A percentile compares a stretch with the other conserved stretches of the same genome.
Conservation (phyloP, 1,140 invertebrate species). For the Chironomus tepperi region DNA sequence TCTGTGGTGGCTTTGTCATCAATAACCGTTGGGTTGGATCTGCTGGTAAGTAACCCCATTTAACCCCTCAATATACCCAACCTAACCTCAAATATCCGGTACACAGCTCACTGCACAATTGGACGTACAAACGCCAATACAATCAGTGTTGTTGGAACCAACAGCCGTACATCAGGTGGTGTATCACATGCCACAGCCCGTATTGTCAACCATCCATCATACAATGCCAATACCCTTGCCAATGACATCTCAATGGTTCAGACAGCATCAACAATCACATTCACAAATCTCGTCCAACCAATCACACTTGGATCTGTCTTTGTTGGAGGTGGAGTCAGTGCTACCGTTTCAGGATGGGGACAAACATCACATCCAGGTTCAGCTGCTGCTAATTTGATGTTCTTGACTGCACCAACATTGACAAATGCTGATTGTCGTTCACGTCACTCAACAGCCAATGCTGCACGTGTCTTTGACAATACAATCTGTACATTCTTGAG, state of each 20-base stretch:
- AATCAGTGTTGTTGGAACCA: neutral
- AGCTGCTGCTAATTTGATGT: conserved; percentile 26
- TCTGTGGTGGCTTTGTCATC: conserved; percentile 29
- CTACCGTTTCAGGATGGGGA: conserved; percentile 22
- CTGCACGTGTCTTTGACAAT: conserved; percentile 26
- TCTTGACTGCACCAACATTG: conserved; percentile 25
- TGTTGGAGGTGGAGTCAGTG: neutral
- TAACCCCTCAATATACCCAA: neutral
- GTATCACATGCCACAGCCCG: neutral
- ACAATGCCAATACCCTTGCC: neutral
- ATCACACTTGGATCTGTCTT: neutral
- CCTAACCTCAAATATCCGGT: neutral
- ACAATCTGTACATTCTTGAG: conserved; percentile 39
- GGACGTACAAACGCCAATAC: neutral
- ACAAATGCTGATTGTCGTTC: conserved; percentile 25
- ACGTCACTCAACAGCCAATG: conserved; percentile 9
- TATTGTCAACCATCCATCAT: conserved; percentile 4
- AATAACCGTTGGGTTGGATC: conserved; percentile 32
- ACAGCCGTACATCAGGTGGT: neutral
- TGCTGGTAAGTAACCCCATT: neutral
- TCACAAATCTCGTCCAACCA: neutral
- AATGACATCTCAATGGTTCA: conserved; percentile 5
- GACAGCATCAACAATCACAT: neutral
- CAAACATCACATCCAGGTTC: conserved; percentile 26
- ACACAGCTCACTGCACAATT: neutral